Conservation (phyloP, 2,113 vertebrate species). For the Rhizomys pruinosus region DNA sequence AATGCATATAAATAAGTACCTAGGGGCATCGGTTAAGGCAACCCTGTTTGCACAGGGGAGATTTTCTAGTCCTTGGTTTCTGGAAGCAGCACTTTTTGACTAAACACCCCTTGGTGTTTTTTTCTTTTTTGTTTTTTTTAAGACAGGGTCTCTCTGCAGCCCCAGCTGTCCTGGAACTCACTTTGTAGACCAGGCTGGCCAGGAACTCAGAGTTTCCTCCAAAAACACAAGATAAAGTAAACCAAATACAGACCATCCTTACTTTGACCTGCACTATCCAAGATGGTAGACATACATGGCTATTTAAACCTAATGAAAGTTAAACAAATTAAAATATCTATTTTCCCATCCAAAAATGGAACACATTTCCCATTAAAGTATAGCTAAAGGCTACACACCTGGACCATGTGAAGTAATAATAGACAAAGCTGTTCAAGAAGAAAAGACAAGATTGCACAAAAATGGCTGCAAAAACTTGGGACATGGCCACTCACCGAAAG, state of each 20-base stretch:
- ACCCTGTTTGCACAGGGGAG: neutral
- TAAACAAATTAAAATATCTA: conserved; percentile 26
- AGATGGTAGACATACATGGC: neutral
- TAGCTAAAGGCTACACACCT: neutral
- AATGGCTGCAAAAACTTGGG: neutral
- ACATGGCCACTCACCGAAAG: neutral
- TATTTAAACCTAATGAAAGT: conserved; percentile 14
- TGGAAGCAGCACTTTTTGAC: neutral
- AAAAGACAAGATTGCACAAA: neutral
- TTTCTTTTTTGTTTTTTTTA: too few species aligned
- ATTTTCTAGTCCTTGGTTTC: neutral
- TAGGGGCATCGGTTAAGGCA: neutral
- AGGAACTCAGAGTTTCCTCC: too few species aligned
- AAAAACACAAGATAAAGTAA: conserved; percentile 5
- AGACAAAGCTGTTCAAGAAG: neutral
- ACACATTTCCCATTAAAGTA: neutral
- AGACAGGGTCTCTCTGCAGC: too few species aligned
- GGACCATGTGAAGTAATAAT: neutral
- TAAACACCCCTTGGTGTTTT: neutral
- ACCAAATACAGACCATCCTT: neutral
- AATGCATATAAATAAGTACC: neutral
- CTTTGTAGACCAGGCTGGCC: too few species aligned
- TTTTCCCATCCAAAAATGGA: neutral
- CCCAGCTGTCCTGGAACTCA: too few species aligned
- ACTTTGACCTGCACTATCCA: neutral